Evolutionary conservation across 2,113 vertebrate genomes (phyloP).

Genomic region (Sinocyclocheilus maitianheensis): DNA sequence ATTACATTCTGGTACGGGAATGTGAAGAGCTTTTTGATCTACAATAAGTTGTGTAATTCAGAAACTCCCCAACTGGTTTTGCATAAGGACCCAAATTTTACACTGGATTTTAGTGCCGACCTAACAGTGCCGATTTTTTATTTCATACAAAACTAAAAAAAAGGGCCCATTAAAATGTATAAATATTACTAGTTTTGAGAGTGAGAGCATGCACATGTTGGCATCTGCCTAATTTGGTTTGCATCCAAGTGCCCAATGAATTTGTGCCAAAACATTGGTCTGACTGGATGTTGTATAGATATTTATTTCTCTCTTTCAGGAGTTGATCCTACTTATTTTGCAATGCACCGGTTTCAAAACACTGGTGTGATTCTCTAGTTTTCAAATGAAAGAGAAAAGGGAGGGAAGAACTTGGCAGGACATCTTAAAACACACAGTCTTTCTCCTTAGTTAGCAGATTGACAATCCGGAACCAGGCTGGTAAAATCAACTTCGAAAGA

Average conservation of each 20-base stretch:
- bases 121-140: neutral
- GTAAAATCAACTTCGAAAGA: neutral
- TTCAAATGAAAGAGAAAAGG: neutral
- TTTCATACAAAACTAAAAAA: neutral
- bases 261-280: neutral
- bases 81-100: neutral
- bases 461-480: neutral
- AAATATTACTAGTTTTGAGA: neutral
- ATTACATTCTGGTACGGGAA: neutral
- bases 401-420: slow-evolving; percentile 8
- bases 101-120: neutral
- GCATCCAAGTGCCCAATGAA: neutral
- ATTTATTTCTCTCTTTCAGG: neutral
- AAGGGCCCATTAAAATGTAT: neutral
- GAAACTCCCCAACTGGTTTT: neutral
- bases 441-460: slow-evolving; percentile 23
- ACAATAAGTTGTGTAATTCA: neutral
- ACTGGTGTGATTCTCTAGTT: neutral
- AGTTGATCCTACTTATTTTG: neutral
- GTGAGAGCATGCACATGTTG: neutral
- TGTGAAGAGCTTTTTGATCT: neutral
- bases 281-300: neutral
- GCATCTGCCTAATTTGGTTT: neutral
- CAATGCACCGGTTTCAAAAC: neutral
- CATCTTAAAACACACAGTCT: slow-evolving; percentile 30